These are phyloP conservation scores for Pyrgilauda ruficollis DNA, from an alignment of 2,113 vertebrate genomes.

Conservation along the genomic window DNA sequence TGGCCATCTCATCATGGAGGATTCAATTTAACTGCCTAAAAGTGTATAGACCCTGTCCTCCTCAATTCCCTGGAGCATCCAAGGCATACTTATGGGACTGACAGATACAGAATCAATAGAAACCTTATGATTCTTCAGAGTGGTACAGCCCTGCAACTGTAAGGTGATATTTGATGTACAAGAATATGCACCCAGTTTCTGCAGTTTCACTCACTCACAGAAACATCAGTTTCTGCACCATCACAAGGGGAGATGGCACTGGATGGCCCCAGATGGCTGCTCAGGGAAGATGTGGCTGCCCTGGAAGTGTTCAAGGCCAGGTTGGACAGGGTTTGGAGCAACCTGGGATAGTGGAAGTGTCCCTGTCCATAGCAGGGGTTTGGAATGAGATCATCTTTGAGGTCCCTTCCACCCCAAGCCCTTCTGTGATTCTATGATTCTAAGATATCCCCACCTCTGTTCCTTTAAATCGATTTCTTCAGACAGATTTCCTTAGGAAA, in stretches of 20 bases:
- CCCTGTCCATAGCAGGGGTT: not conserved
- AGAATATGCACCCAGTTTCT: not conserved
- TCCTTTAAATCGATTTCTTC: not conserved
- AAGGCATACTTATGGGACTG: not conserved
- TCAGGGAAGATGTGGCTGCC: not conserved
- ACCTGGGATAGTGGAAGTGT: not conserved
- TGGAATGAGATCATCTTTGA: not conserved
- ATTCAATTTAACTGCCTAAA: not conserved
- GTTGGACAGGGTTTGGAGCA: fast-evolving
- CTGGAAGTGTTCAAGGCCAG: not conserved
- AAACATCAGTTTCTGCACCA: not conserved
- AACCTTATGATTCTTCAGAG: not conserved
- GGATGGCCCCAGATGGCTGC: not conserved
- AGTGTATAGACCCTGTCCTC: not conserved
- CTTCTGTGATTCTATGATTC: not conserved
- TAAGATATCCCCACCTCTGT: not conserved
- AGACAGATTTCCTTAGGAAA: not conserved
- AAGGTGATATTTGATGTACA: not conserved
- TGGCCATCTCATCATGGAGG: fast-evolving
- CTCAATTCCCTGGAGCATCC: not conserved
- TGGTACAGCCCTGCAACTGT: not conserved
- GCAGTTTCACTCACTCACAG: too few species aligned
- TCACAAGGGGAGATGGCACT: too few species aligned
- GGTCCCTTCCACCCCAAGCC: not conserved
- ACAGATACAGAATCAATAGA: not conserved